Base-by-base conservation (phyloP, 2,113 vertebrate species). In the Pandion haliaetus region DNA sequence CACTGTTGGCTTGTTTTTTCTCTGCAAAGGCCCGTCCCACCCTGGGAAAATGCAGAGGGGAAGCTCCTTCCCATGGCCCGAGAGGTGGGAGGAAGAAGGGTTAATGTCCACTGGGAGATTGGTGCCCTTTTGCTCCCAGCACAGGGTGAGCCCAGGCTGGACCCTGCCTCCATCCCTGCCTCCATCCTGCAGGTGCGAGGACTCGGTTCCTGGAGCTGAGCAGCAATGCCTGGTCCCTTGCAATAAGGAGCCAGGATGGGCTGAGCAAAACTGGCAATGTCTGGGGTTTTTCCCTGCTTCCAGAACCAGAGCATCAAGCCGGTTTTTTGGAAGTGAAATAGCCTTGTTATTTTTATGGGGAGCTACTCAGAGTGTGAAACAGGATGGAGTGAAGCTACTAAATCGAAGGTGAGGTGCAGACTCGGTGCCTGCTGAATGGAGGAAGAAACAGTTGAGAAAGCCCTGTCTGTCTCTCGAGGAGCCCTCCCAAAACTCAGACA, bases 121-220 rank as follows among this genome's bases (percentile, higher is more conserved):
- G 18, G 23, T 61, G 34, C n/a, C 28, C 17, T 83, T 81, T 67
- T 47, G 7, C 10, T 84, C n/a, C n/a, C 66, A 88, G 40, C 15
- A 62, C 26, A 32, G 47, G 9, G 5, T 32, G 17, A 82, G 28
- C 16, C 38, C 26, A 44, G 29, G 9, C n/a, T 1, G 7, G 44
- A 36, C 76, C 16, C 21, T 81, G 47, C 17, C 69, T 78, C 34
- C 58, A 36, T 50, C 28, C 29, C 47, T 67, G 62, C 17, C 40
- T 85, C 17, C 55, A 55, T 63, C 50, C 45, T 10, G 4, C 44
- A 26, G 45, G 63, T 4, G 0, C 0, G 6, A 21, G 34, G 24
- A 54, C 19, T 8, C 0, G 0, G 18, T n/a, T 24, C 32, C 9
- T 66, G 73, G 17, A 81, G 24, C 54, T 52, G 44, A 28, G 15